Conservation (phyloP, 2,797 vertebrate genomes). For the Anguilla pacifica region DNA sequence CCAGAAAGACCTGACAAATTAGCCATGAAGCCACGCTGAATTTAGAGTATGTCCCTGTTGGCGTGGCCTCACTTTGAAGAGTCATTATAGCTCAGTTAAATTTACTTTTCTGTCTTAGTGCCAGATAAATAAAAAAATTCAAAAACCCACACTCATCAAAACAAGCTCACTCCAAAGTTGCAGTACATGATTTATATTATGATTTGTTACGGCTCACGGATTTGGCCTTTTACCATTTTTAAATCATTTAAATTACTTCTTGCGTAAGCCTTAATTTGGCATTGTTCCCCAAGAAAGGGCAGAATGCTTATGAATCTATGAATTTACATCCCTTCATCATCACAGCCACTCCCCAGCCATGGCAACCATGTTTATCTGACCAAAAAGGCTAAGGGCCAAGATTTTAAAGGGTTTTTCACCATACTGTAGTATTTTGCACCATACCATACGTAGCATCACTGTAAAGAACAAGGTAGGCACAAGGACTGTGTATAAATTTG, state of each 20-base stretch:
- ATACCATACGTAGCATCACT: not conserved
- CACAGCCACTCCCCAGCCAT: not conserved
- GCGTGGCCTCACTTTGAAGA: not conserved
- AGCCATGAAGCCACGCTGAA: not conserved
- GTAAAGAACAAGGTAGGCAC: not conserved
- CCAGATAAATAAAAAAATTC: not conserved
- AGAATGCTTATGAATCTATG: not conserved
- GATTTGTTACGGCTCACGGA: constrained; percentile 4
- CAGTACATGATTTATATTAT: not conserved
- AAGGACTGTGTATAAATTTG: not conserved
- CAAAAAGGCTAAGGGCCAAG: not conserved
- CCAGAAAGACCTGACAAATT: not conserved
- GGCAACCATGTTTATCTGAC: not conserved
- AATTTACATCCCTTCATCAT: not conserved
- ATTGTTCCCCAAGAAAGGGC: not conserved
- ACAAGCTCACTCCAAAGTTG: not conserved
- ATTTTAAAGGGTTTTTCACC: not conserved
- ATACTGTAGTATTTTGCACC: not conserved
- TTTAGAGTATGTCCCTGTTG: not conserved
- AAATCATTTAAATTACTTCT: not conserved
- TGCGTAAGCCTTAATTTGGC: not conserved
- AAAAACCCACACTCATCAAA: not conserved
- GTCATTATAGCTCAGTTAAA: not conserved
- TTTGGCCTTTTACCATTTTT: constrained; percentile 13
- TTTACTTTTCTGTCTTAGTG: constrained; percentile 13